These are phyloP conservation scores for Drosophila buzzatii DNA, from an alignment of 2,888 invertebrate species.

Conservation along the genomic window DNA sequence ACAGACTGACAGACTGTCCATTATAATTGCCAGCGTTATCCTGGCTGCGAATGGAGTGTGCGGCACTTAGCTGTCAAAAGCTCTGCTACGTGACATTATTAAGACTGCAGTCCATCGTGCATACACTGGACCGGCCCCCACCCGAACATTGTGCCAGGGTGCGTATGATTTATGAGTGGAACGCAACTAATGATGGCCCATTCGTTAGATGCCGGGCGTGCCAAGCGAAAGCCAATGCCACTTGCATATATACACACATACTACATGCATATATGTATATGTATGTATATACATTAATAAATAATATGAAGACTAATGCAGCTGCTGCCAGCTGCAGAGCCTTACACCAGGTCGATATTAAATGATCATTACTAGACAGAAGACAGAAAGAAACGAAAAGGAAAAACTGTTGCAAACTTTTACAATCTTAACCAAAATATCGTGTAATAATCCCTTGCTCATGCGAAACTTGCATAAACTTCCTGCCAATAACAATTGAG, in stretches of 20 bases:
- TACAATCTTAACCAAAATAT: constrained; percentile 41
- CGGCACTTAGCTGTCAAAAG: constrained; percentile 73
- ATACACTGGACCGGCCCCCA: constrained; percentile 20
- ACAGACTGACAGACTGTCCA: constrained; percentile 14
- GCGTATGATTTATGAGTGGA: constrained; percentile 73
- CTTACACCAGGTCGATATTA: constrained; percentile 32
- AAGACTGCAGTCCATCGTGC: constrained; percentile 66
- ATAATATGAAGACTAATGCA: constrained; percentile 28
- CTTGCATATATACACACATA: constrained; percentile 10
- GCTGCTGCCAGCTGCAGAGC: constrained; percentile 41
- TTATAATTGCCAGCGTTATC: constrained; percentile 53
- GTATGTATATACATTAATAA: constrained; percentile 25
- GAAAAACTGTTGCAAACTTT: constrained; percentile 34
- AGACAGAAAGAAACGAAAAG: not conserved
- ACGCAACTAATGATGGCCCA: constrained; percentile 72
- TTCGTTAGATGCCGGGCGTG: constrained; percentile 54
- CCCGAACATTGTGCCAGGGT: constrained; percentile 27
- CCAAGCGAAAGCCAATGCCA: constrained; percentile 25
- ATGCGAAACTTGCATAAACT: constrained; percentile 1
- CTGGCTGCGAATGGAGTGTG: constrained; percentile 33
- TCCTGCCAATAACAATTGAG: constrained; percentile 52
- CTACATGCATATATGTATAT: constrained; percentile 3
- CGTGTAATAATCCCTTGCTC: constrained; percentile 7
- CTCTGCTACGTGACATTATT: constrained; percentile 76
- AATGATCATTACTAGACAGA: constrained; percentile 24